Evolutionary conservation across 2,113 vertebrate genomes (phyloP).

Genomic region (Brachionichthys hirsutus): DNA sequence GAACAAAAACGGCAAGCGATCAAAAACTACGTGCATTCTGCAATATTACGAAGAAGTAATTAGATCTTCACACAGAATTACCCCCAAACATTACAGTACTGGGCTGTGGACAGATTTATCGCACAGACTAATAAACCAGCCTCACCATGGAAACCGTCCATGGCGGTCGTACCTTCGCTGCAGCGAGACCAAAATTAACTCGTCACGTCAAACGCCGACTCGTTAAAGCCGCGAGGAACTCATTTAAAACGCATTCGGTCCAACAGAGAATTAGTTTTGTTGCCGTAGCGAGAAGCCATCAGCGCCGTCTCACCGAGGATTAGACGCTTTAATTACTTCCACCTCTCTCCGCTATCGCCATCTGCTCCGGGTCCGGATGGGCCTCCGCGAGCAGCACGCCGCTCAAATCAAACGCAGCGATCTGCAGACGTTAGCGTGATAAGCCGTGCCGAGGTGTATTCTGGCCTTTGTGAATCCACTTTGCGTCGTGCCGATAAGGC

Average conservation of each 20-base stretch:
- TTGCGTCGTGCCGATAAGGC: constrained; percentile 52
- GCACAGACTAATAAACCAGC: constrained; percentile 13
- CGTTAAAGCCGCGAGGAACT: too few species aligned
- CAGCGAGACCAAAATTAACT: constrained; percentile 23
- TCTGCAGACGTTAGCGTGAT: constrained; percentile 57
- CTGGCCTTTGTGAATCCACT: constrained; percentile 61
- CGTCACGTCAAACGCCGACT: constrained; percentile 2
- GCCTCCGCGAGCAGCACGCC: constrained; percentile 57
- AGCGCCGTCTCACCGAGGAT: constrained; percentile 53
- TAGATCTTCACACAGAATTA: constrained; percentile 12
- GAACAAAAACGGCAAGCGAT: not conserved
- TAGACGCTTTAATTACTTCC: constrained; percentile 71
- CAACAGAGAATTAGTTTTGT: not conserved
- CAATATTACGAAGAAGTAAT: not conserved
- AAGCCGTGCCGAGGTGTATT: constrained; percentile 46
- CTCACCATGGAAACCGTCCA: constrained; percentile 31
- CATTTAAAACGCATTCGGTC: too few species aligned
- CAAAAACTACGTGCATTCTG: too few species aligned
- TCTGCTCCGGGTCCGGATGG: constrained; percentile 53
- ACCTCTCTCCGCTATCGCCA: constrained; percentile 54
- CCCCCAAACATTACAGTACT: not conserved
- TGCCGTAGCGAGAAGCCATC: constrained; percentile 34
- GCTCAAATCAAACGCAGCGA: constrained; percentile 55
- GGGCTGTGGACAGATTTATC: constrained; percentile 5
- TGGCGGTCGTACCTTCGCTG: too few species aligned